Evolutionary conservation across 1,140 invertebrate species (phyloP).

Genomic region (Dinoponera quadriceps): DNA sequence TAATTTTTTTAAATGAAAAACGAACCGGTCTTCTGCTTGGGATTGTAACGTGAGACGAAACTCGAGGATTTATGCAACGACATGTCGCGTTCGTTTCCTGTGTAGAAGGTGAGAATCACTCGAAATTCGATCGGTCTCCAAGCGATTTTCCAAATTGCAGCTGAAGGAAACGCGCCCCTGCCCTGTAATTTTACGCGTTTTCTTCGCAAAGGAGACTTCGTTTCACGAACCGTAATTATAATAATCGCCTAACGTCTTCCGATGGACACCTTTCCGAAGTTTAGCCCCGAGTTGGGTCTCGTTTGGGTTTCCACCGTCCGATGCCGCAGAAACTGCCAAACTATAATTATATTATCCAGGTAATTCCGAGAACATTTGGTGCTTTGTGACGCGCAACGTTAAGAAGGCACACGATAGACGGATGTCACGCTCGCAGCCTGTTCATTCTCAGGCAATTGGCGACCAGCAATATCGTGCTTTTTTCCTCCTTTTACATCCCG

Average conservation of each 20-base stretch:
- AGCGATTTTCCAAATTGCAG: constrained; percentile 58
- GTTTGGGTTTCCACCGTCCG: constrained; percentile 35
- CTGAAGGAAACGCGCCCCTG: constrained; percentile 18
- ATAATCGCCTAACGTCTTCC: constrained; percentile 38
- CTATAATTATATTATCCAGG: constrained; percentile 52
- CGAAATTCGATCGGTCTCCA: constrained; percentile 26
- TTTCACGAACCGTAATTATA: constrained; percentile 54
- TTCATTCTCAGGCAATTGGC: constrained; percentile 51
- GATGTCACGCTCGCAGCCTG: constrained; percentile 9
- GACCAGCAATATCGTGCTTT: constrained; percentile 35
- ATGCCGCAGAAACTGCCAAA: constrained; percentile 39
- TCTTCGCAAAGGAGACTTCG: constrained; percentile 51
- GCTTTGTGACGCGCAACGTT: constrained; percentile 34
- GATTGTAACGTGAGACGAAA: neutral
- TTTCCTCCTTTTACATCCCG: constrained; percentile 27
- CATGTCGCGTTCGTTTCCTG: constrained; percentile 22
- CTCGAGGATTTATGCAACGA: constrained; percentile 16
- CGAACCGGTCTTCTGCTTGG: no score
- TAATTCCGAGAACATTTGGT: constrained; percentile 40
- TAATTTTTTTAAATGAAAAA: no score
- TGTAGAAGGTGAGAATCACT: constrained; percentile 8
- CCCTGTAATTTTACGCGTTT: constrained; percentile 56
- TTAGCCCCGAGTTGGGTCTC: constrained; percentile 24
- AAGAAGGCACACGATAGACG: constrained; percentile 13
- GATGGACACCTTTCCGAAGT: constrained; percentile 51